A percentile compares a stretch with the other conserved stretches of the same genome.
These are phyloP conservation scores for Cliona cf. orientalis DNA, from an alignment of 37 sponge, comb jelly and placozoan genomes.

Conservation along the genomic window DNA sequence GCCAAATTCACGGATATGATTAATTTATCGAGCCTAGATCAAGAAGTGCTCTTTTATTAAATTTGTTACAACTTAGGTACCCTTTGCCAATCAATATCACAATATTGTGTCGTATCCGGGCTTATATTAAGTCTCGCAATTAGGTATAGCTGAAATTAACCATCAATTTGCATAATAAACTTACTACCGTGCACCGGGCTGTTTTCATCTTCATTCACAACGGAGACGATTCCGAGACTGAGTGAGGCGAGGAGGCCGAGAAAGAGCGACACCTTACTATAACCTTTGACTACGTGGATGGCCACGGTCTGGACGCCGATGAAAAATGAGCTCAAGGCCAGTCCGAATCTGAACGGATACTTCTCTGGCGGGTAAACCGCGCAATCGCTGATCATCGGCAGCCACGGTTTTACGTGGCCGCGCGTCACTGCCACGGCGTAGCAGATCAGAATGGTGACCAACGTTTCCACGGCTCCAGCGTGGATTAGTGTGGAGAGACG, in stretches of 20 bases:
- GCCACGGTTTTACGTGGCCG: constrained; percentile 75
- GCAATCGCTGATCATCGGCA: constrained; percentile 89
- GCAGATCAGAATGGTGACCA: constrained; percentile 69
- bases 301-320: constrained; percentile 32
- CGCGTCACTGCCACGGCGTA: constrained; percentile 62
- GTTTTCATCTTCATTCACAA: constrained; percentile 70
- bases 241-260: constrained; percentile 49
- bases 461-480: not conserved
- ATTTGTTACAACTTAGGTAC: too few relatives aligned
- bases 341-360: constrained; percentile 73
- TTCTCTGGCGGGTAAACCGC: constrained; percentile 80
- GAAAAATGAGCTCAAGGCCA: constrained; percentile 35
- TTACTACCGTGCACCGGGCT: not conserved
- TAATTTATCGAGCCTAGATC: too few relatives aligned
- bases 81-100: too few relatives aligned
- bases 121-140: too few relatives aligned
- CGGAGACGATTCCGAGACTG: constrained; percentile 53
- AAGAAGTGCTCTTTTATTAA: too few relatives aligned
- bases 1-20: too few relatives aligned
- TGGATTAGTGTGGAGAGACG: constrained; percentile 37
- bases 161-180: too few relatives aligned
- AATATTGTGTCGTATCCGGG: too few relatives aligned
- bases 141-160: too few relatives aligned
- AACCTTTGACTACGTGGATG: constrained; percentile 55
- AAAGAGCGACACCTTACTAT: constrained; percentile 37